Base-by-base conservation (phyloP, 2,888 invertebrate genomes). In the Eupithecia subfuscata region DNA sequence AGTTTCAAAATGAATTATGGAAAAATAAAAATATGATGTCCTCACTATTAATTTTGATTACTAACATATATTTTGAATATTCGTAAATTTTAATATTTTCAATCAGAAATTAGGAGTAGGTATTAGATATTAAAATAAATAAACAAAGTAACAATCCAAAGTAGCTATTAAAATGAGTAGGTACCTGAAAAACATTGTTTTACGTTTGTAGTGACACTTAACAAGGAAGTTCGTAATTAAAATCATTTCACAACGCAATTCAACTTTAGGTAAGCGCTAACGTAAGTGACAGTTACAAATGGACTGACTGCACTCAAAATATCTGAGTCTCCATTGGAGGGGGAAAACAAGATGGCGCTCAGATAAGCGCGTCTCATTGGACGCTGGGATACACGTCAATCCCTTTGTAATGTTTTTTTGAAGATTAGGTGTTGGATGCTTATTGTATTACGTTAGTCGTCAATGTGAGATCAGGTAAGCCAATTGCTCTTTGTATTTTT, bases 311-410 rank as follows among this genome's bases (percentile, higher is more conserved):
- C 70, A 77, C 77, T 67, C 68, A 18, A 74, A 73, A 73, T 83
- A 81, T 82, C 86, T 82, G 75, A 69, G 69, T 71, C 72, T 45
- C 76, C 25, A 77, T 77, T 84, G 87, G 89, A 85, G 85, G 89
- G 87, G 87, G 84, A 83, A 85, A 76, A 48, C 84, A 92, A 91
- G 52, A 93, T 93, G 92, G 93, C 92, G 83, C 79, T 79, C 48
- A 16, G 25, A 22, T 25, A 60, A 74, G 11, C 40, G 71, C 68
- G 69, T 76, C 71, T 64, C 43, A 82, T 82, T 82, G 82, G 82
- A 45, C 14, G 34, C 45, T 70, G 11, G 25, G 16, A 64, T 70
- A 37, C 71, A 80, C 81, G 82, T 76, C 78, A 75, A 40, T 78
- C 73, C 78, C 79, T 78, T 69, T 79, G 78, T 67, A 79, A 75